A percentile compares a stretch with the other conserved stretches of the same genome.
Evolutionary conservation across 2,113 vertebrate species (phyloP).

Genomic region (Ptyas mucosa): DNA sequence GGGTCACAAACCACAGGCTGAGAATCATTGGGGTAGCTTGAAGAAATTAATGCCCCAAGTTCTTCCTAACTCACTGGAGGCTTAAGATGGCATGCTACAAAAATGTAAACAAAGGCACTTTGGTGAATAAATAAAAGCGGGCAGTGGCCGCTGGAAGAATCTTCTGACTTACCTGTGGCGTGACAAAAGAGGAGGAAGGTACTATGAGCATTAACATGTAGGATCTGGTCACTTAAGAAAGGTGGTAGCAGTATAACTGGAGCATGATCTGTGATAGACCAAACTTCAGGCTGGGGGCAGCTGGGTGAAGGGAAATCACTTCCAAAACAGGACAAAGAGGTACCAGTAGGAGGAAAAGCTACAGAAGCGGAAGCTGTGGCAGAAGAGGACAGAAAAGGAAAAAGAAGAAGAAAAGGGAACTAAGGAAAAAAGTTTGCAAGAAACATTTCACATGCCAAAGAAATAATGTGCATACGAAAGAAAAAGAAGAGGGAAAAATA

Average conservation of each 20-base stretch:
- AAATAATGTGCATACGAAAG: slow-evolving; percentile 27
- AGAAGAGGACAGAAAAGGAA: slow-evolving; percentile 73
- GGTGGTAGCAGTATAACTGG: slow-evolving; percentile 85
- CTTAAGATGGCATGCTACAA: neutral
- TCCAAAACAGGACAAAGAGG: slow-evolving; percentile 81
- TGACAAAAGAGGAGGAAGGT: slow-evolving; percentile 92
- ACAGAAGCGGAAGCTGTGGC: slow-evolving; percentile 79
- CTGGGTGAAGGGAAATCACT: slow-evolving; percentile 72
- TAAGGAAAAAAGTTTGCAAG: slow-evolving; percentile 70
- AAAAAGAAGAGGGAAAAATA: slow-evolving; percentile 8
- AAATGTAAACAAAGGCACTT: neutral
- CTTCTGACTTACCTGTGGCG: slow-evolving; percentile 86
- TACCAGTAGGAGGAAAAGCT: slow-evolving; percentile 78
- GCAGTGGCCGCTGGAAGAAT: neutral
- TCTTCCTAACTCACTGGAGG: neutral
- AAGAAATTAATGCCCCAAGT: neutral
- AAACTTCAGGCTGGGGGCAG: slow-evolving; percentile 72
- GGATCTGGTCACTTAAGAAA: slow-evolving; percentile 89
- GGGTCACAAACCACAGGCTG: neutral
- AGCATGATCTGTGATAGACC: slow-evolving; percentile 65
- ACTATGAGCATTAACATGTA: slow-evolving; percentile 80
- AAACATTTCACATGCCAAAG: slow-evolving; percentile 46
- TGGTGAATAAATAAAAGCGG: neutral
- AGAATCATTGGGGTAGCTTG: neutral
- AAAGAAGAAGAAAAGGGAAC: slow-evolving; percentile 57